phyloP scores from a whole-genome alignment of 2,797 vertebrate species.

The Odontamblyopus lacepedii region DNA sequence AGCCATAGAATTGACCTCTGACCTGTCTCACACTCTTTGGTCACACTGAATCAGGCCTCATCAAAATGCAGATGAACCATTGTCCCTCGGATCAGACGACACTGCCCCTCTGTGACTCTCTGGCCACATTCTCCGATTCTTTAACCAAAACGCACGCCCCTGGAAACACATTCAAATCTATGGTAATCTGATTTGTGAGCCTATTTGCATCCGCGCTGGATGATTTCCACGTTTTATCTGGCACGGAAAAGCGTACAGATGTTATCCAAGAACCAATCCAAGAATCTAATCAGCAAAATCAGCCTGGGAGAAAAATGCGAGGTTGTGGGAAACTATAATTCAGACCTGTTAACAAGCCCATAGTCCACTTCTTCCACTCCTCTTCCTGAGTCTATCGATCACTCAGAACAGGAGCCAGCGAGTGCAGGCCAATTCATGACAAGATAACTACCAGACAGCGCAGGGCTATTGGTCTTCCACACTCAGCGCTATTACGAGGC shows the following conservation, averaged over 20 bases:
- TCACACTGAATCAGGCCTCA: constrained; percentile 59
- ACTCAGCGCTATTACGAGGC: constrained; percentile 37
- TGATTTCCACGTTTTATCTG: constrained; percentile 8
- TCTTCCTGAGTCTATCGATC: constrained; percentile 58
- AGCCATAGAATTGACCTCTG: constrained; percentile 11
- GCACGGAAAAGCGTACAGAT: constrained; percentile 46
- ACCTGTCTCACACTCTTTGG: constrained; percentile 68
- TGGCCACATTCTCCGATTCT: constrained; percentile 3
- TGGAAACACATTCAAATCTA: constrained; percentile 22
- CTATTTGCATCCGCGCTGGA: constrained; percentile 21
- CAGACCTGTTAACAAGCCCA: constrained; percentile 55
- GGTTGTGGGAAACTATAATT: constrained; percentile 50
- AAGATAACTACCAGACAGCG: constrained; percentile 49
- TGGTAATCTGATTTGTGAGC: constrained; percentile 11
- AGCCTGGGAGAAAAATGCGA: constrained; percentile 29
- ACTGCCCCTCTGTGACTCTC: constrained; percentile 7
- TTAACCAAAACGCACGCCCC: constrained; percentile 7
- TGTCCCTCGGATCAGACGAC: constrained; percentile 38
- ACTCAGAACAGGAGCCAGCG: constrained; percentile 32
- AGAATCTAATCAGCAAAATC: constrained; percentile 43
- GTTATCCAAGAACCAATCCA: constrained; percentile 35
- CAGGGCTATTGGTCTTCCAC: constrained; percentile 29
- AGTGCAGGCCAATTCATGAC: constrained; percentile 48
- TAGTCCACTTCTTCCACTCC: constrained; percentile 40
- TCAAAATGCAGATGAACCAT: constrained; percentile 74